Base-by-base conservation (phyloP, 2,113 vertebrate genomes). In the Thalassarche chlororhynchos region DNA sequence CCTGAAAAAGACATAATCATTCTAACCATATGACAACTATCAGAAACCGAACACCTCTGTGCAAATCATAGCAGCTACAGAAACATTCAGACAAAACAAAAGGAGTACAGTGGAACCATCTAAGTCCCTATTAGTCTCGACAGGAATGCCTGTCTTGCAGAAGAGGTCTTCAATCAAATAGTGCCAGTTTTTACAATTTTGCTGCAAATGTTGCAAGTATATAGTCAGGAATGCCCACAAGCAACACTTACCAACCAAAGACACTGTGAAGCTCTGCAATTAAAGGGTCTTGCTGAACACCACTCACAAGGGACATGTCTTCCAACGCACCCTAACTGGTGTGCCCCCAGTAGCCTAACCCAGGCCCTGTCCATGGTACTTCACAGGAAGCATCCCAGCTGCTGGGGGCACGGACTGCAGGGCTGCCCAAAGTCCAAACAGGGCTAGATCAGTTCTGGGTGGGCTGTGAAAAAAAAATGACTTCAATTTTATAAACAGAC, bases 281-380 rank as follows among this genome's bases (percentile, higher is more conserved):
- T 52, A 57, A 49, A 81, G 15, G 20, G 28, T 60, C 32, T n/a
- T 42, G 28, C 58, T 64, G 29, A 80, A 36, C 26, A 62, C 16
- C 36, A 40, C 24, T 69, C 47, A 32, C 4, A 14, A 51, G 18
- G 36, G 47, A 71, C 38, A 14, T 10, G 46, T 5, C 5, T 55
- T 42, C 32, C 49, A 38, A 8, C 3, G 5, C 14, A 14, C 23
- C 12, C 14, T 1, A 69, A 0, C 52, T 3, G 14, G 14, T 18
- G 26, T 11, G 21, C 6, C 23, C n/a, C 34, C 58, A 28, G 49
- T 4, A 58, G 51, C 16, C 46, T 7, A 13, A 46, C 16, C 8
- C 38, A 15, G 36, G 31, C 31, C 26, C 34, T 72, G 42, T 42
- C 74, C 60, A 36, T 49, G 52, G 52, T 66, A 6, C 60, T 54